Base-by-base conservation (phyloP, 2,888 invertebrate species). In the Sialis lutaria region DNA sequence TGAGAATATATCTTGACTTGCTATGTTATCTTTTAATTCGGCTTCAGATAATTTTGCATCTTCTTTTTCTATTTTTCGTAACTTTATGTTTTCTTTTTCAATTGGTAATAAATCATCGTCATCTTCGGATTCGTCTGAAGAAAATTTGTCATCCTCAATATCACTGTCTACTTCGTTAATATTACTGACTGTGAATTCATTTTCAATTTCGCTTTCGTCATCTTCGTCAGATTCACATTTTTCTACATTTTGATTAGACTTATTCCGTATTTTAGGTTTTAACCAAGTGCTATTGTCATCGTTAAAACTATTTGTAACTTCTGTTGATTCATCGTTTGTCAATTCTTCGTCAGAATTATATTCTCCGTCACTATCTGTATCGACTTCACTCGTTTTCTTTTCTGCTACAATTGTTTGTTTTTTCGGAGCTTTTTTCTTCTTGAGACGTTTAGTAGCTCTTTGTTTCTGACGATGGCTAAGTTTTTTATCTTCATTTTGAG, bases 11-110 rank as follows among this genome's bases (percentile, higher is more conserved):
- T 83, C 83, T 59, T 82, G 79, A 54, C 79, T 77, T 1, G 75
- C 73, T 49, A 87, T 78, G 60, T 88, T 89, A 48, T 87, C 71
- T 64, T 84, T 76, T 68, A 90, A 69, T 69, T 93, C 91, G 48
- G 79, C 82, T 57, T 86, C 82, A 5, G 86, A 85, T 46, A 82
- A 62, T 62, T 80, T 73, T 48, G 80, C 71, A 52, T 83, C 78
- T 53, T 74, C 62, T 51, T 76, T 75, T 59, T 82, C 74, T 58
- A 82, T 80, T 59, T 78, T 80, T 57, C 79, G 81, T 4, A 92
- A 67, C 60, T 80, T 82, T 52, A 79, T 79, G 50, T 84, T 83
- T 48, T 81, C 77, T 59, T 80, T 88, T 67, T 93, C 92, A 60
- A 93, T 85, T 0, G 92, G 91, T 45, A 92, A 63, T 63, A 84